These are phyloP conservation scores for Tetranychus piercei DNA, from an alignment of 2,888 invertebrate genomes.

Conservation along the genomic window DNA sequence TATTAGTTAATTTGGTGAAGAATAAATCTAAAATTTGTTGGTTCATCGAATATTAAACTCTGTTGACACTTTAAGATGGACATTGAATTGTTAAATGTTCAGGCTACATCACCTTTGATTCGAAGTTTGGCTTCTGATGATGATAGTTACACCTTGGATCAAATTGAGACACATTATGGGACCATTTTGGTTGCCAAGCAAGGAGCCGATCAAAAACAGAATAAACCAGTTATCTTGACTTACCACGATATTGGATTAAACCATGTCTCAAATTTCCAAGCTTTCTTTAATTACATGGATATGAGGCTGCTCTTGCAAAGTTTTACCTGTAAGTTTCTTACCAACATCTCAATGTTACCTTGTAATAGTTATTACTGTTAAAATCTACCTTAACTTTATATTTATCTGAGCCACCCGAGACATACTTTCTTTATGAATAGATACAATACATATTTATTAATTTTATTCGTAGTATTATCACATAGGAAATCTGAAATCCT, in stretches of 20 bases:
- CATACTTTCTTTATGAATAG: too few relatives aligned
- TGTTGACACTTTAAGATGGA: constrained; percentile 35
- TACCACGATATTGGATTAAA: constrained; percentile 25
- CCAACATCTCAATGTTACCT: too few relatives aligned
- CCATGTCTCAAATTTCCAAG: constrained; percentile 44
- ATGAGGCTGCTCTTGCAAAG: constrained; percentile 71
- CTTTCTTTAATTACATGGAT: constrained; percentile 77
- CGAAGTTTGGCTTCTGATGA: constrained; percentile 41
- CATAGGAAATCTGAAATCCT: too few relatives aligned
- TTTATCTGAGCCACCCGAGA: too few relatives aligned
- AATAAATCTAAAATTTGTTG: neutral
- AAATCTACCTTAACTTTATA: too few relatives aligned
- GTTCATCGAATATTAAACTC: neutral
- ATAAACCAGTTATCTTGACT: constrained; percentile 51
- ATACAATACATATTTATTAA: too few relatives aligned
- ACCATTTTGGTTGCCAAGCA: constrained; percentile 75
- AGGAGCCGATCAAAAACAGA: constrained; percentile 65
- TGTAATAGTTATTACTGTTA: too few relatives aligned
- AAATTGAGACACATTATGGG: constrained; percentile 77
- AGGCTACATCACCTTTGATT: constrained; percentile 59
- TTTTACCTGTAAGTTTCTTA: constrained; percentile 48
- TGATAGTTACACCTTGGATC: constrained; percentile 42
- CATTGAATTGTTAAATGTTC: constrained; percentile 71
- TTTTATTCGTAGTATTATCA: too few relatives aligned
- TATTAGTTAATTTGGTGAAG: too few relatives aligned